Percentiles rank a stretch among this genome's conserved stretches.
Conservation (phyloP, 2,888 invertebrate genomes). For the Aleiodes leptofemur region DNA sequence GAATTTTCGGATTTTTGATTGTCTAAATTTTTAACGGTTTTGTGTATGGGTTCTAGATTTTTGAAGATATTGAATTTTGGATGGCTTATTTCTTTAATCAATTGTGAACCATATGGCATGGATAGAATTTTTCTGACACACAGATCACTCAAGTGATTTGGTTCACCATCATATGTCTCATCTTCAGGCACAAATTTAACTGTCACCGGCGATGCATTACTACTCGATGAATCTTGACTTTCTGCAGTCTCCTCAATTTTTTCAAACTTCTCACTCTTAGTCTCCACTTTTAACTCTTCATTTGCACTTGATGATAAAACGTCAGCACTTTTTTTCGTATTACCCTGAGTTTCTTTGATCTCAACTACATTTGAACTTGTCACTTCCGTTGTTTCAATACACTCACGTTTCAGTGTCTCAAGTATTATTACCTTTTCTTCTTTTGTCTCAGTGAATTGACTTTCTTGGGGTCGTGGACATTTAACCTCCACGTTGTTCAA, state of each 20-base stretch:
- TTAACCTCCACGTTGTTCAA: conserved; percentile 36
- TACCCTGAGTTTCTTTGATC: conserved; percentile 40
- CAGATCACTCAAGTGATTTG: conserved; percentile 79
- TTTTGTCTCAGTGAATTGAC: not conserved
- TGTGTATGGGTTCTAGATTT: conserved; percentile 59
- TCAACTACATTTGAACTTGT: conserved; percentile 24
- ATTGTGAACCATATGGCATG: conserved; percentile 83
- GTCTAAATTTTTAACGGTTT: conserved; percentile 50
- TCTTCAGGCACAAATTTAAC: conserved; percentile 81
- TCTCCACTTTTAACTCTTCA: conserved; percentile 38
- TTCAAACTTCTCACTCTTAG: conserved; percentile 46
- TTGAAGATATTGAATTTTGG: conserved; percentile 63
- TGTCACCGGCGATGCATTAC: conserved; percentile 80
- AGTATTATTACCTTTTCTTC: conserved; percentile 19
- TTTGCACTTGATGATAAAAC: not conserved
- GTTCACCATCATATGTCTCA: conserved; percentile 63
- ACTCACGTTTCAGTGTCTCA: conserved; percentile 28
- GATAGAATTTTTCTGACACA: conserved; percentile 81
- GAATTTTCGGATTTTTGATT: conserved; percentile 33
- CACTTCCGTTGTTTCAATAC: conserved; percentile 21
- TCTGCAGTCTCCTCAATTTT: conserved; percentile 32
- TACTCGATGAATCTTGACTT: conserved; percentile 78
- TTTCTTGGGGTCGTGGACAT: conserved; percentile 33
- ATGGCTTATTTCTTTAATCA: conserved; percentile 71
- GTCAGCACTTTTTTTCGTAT: conserved; percentile 7